These are phyloP conservation scores for Papilio protenor DNA, from an alignment of 2,888 invertebrate species.

Conservation along the genomic window DNA sequence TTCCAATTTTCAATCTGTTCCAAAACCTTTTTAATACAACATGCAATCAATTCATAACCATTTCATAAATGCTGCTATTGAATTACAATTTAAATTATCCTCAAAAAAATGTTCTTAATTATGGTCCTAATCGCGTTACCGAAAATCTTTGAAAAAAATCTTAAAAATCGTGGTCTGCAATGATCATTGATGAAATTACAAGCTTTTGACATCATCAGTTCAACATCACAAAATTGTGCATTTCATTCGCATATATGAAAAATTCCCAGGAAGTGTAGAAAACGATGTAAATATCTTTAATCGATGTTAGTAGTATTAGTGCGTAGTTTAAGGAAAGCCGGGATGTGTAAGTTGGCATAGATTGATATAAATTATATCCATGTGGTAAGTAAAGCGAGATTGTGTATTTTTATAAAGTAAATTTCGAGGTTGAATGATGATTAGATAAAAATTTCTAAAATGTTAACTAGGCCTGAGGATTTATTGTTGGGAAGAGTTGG, in stretches of 20 bases:
- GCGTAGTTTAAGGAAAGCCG: constrained; percentile 71
- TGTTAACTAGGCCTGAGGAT: constrained; percentile 72
- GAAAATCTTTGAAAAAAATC: neutral
- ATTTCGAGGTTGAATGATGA: constrained; percentile 60
- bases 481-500: constrained; percentile 59
- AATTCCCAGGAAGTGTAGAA: constrained; percentile 77
- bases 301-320: constrained; percentile 72
- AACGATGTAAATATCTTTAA: constrained; percentile 72
- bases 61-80: constrained; percentile 60
- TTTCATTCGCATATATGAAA: constrained; percentile 58
- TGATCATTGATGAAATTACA: constrained; percentile 83
- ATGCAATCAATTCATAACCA: constrained; percentile 51
- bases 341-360: constrained; percentile 65
- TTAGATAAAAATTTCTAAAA: constrained; percentile 69
- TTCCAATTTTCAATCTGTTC: constrained; percentile 49
- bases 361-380: constrained; percentile 53
- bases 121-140: constrained; percentile 38
- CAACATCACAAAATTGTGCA: constrained; percentile 61
- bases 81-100: constrained; percentile 39
- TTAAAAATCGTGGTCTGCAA: constrained; percentile 55
- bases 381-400: constrained; percentile 62
- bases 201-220: constrained; percentile 64
- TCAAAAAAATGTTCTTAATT: constrained; percentile 1
- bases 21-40: constrained; percentile 38
- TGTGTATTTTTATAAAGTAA: constrained; percentile 80